These are phyloP conservation scores for Manduca sexta DNA, from an alignment of 1,140 invertebrate species.

Conservation along the genomic window DNA sequence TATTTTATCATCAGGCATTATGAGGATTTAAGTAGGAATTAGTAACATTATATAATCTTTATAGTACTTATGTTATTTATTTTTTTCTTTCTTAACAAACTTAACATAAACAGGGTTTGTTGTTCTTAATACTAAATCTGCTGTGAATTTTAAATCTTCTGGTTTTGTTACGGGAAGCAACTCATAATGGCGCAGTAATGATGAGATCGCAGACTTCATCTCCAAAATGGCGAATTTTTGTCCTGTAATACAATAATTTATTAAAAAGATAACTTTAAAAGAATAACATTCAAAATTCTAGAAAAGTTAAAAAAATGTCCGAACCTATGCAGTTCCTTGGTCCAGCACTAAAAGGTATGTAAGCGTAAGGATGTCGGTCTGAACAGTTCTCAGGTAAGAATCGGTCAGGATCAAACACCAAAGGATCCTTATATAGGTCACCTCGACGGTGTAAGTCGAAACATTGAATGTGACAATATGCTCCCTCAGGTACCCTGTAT, in stretches of 20 bases:
- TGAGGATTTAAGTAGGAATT: no score
- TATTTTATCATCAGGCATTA: no score
- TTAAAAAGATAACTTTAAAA: no score
- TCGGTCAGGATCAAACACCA: slow-evolving; percentile 7
- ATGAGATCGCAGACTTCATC: slow-evolving; percentile 38
- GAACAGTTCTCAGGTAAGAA: slow-evolving; percentile 7
- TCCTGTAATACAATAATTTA: slow-evolving; percentile 46
- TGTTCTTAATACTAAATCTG: slow-evolving; percentile 25
- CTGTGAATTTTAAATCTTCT: slow-evolving; percentile 17
- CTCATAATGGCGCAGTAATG: slow-evolving; percentile 16
- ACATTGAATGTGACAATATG: slow-evolving; percentile 6
- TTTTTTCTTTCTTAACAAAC: slow-evolving; percentile 5
- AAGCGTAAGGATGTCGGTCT: slow-evolving; percentile 6
- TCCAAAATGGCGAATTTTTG: slow-evolving; percentile 55
- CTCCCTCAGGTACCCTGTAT: slow-evolving; percentile 2
- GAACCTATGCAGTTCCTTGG: slow-evolving; percentile 14
- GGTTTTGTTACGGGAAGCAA: slow-evolving; percentile 22
- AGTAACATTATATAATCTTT: no score
- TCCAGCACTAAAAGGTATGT: slow-evolving; percentile 15
- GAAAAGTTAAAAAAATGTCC: no score
- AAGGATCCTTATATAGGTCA: slow-evolving; percentile 5
- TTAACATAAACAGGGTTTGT: slow-evolving; percentile 20
- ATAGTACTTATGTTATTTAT: no score
- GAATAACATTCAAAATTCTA: slow-evolving; percentile 29
- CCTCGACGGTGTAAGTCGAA: slow-evolving; percentile 9